Base-by-base conservation (phyloP, 2,113 vertebrate species). In the Stigmatopora argus region DNA sequence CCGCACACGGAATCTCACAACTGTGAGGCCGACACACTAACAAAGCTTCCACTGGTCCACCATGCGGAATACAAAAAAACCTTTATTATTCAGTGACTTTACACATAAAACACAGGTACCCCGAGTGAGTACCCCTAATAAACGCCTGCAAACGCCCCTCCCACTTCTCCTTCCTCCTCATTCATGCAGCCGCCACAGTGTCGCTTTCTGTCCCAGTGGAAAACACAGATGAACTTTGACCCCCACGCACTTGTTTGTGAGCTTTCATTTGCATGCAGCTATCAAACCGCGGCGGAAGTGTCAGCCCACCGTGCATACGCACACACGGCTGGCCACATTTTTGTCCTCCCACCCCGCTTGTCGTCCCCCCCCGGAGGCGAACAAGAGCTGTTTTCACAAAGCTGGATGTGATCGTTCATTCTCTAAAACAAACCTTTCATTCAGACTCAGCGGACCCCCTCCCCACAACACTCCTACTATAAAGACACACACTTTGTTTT, bases 381-480 rank as follows among this genome's bases (percentile, higher is more conserved):
- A 90, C 86, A 87, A 88, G 87, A 87, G 78, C 62, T 55, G 87
- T 89, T 90, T 90, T 89, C 81, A 90, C 78, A 86, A 84, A 87
- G 74, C 79, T 71, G 78, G 82, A 84, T 81, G 85, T 78, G 74
- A 81, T 83, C 72, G 60, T 75, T 46, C 80, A 79, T 80, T 82
- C 77, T 85, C 71, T 75, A 81, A 85, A 84, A 88, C 88, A 90
- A 90, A 83, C 82, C 81, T 70, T 82, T 85, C 79, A 89, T 89
- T 89, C 87, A 87, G 69, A 65, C 69, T 67, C 67, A 19, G 26
- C 31, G 67, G 59, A 68, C 52, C 48, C 57, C 61, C 41, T 44
- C 72, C 59, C 62, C 47, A 35, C 63, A 52, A 51, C 63, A 47
- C 80, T 76, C 73, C 69, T 75, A 81, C 82, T 75, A 70, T 53